Percentiles rank a stretch among this genome's conserved stretches.
Conservation (phyloP, 2,113 vertebrate genomes). For the Peromyscus leucopus region DNA sequence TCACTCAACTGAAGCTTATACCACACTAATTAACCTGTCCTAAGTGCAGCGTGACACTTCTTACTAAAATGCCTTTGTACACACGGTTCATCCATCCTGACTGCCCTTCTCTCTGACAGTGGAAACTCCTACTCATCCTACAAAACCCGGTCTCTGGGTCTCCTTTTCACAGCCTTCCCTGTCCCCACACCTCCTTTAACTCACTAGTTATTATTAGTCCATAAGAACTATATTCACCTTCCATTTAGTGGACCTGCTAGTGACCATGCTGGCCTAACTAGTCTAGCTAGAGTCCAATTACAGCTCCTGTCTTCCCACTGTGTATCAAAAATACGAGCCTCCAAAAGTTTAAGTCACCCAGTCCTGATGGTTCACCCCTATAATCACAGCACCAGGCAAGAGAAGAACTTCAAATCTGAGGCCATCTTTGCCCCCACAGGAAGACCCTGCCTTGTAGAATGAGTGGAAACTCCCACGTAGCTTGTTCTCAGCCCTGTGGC, state of each 20-base stretch:
- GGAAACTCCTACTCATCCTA: not conserved
- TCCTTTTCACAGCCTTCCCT: not conserved
- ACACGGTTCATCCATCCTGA: not conserved
- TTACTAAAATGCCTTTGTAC: too few species aligned
- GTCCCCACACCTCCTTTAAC: not conserved
- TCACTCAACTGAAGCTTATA: too few species aligned
- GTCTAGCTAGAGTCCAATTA: not conserved
- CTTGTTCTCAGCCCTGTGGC: too few species aligned
- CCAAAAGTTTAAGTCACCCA: not conserved
- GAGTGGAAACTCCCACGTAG: too few species aligned
- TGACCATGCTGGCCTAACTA: not conserved
- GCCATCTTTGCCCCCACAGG: too few species aligned
- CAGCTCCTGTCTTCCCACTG: not conserved
- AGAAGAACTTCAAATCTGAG: too few species aligned
- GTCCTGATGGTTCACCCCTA: not conserved
- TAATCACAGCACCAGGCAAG: not conserved
- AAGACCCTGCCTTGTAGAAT: too few species aligned
- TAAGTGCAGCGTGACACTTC: too few species aligned
- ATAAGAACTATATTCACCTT: not conserved
- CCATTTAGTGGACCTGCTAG: not conserved
- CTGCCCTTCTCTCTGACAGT: not conserved
- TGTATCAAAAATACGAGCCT: not conserved
- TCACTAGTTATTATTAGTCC: not conserved
- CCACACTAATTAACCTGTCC: too few species aligned
- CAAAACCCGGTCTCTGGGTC: not conserved